Evolutionary conservation across 2,888 invertebrate species (phyloP).

Genomic region (Sarcophaga subvicina): DNA sequence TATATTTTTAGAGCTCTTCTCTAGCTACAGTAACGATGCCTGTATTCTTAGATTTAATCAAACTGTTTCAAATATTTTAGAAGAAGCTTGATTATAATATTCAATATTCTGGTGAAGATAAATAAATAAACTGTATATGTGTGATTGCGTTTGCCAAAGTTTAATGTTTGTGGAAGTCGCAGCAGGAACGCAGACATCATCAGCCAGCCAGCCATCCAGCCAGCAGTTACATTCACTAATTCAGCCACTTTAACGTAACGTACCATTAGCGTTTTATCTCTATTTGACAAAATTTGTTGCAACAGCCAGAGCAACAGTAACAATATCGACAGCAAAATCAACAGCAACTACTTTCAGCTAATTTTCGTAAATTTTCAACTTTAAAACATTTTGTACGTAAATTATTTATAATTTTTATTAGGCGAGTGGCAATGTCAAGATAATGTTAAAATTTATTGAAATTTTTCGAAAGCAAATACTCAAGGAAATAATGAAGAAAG

Average conservation of each 20-base stretch:
- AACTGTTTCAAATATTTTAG: too few species aligned
- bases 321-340: not conserved
- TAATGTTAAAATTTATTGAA: slow-evolving; percentile 29
- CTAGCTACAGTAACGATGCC: too few species aligned
- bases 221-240: slow-evolving; percentile 43
- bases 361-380: slow-evolving; percentile 32
- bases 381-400: slow-evolving; percentile 1
- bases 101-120: too few species aligned
- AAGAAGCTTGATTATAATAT: too few species aligned
- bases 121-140: too few species aligned
- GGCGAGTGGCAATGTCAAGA: slow-evolving; percentile 29
- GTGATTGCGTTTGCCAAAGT: too few species aligned
- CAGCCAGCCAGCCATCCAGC: not conserved
- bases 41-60: too few species aligned
- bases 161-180: too few species aligned
- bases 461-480: not conserved
- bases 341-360: slow-evolving; percentile 43
- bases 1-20: too few species aligned
- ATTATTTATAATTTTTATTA: slow-evolving; percentile 20
- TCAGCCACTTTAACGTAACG: slow-evolving; percentile 47
- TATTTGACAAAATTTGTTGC: slow-evolving; percentile 32
- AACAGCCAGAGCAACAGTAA: slow-evolving; percentile 18
- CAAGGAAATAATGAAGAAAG: not conserved
- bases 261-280: slow-evolving; percentile 62
- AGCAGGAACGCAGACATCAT: too few species aligned